Conservation (phyloP, 2,888 invertebrate species). For the Halictus ligatus region DNA sequence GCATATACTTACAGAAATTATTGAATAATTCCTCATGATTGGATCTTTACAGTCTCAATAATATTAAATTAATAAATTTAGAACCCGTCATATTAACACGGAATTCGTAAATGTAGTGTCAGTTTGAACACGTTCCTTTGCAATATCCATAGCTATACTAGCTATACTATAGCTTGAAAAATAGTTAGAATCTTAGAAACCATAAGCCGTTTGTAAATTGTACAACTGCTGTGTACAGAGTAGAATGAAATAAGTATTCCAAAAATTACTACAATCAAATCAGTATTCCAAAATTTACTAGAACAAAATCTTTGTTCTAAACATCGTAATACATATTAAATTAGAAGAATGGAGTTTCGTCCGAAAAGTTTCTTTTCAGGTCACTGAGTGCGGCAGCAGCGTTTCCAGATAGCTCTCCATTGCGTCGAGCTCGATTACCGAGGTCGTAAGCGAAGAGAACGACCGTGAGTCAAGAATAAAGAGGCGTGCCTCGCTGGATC, state of each 20-base stretch:
- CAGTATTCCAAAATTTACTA: not conserved
- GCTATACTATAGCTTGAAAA: not conserved
- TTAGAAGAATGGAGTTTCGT: not conserved
- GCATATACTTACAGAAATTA: no score
- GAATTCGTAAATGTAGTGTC: no score
- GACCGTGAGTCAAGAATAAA: conserved; percentile 33
- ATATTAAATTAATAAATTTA: no score
- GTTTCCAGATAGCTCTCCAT: conserved; percentile 66
- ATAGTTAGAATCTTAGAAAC: not conserved
- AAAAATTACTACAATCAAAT: not conserved
- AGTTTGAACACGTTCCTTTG: no score
- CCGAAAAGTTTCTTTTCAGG: not conserved
- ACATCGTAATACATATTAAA: not conserved
- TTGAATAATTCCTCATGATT: no score
- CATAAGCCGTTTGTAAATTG: not conserved
- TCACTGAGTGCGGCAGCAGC: not conserved
- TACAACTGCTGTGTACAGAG: not conserved
- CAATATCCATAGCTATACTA: no score
- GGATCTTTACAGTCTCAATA: no score
- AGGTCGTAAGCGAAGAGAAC: conserved; percentile 28
- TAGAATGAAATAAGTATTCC: not conserved
- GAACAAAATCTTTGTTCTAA: not conserved
- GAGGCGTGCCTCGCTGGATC: conserved; percentile 8
- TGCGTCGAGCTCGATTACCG: conserved; percentile 67
- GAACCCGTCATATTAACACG: no score